A percentile compares a stretch with the other conserved stretches of the same genome.
Conservation (phyloP, 2,113 vertebrate genomes). For the Cavia porcellus region DNA sequence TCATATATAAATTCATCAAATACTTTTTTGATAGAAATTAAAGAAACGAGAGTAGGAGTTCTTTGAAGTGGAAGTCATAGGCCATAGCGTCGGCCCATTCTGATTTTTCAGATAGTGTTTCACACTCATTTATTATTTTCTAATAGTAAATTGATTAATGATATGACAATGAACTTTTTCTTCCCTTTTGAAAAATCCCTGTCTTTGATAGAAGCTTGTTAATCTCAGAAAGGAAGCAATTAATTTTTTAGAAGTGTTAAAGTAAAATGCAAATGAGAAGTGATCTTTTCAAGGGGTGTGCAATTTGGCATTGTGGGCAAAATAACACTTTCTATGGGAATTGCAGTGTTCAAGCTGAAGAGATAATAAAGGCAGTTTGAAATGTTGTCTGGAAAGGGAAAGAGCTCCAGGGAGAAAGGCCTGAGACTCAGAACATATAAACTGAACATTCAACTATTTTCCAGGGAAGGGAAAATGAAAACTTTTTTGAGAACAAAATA, state of each 20-base stretch:
- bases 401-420: conserved; percentile 6
- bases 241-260: not conserved
- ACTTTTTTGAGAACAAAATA: conserved; percentile 54
- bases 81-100: not conserved
- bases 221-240: not conserved
- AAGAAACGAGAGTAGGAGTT: not conserved
- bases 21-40: not conserved
- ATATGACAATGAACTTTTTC: not conserved
- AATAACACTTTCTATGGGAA: conserved; percentile 13
- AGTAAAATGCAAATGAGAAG: not conserved
- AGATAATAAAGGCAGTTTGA: conserved; percentile 21
- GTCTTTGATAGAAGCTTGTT: not conserved
- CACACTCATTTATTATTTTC: not conserved
- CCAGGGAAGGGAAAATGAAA: conserved; percentile 23
- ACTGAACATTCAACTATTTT: conserved; percentile 71
- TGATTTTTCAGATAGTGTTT: conserved; percentile 8
- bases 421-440: conserved; percentile 19
- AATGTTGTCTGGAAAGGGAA: conserved; percentile 14
- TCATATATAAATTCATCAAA: not conserved
- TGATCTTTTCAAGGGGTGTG: not conserved
- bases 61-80: not conserved
- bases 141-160: conserved; percentile 6
- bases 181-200: not conserved
- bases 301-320: conserved; percentile 1
- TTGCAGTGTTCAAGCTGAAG: not conserved